Evolutionary conservation across 2,797 vertebrate species (phyloP).

Genomic region (Kryptopterus vitreolus): DNA sequence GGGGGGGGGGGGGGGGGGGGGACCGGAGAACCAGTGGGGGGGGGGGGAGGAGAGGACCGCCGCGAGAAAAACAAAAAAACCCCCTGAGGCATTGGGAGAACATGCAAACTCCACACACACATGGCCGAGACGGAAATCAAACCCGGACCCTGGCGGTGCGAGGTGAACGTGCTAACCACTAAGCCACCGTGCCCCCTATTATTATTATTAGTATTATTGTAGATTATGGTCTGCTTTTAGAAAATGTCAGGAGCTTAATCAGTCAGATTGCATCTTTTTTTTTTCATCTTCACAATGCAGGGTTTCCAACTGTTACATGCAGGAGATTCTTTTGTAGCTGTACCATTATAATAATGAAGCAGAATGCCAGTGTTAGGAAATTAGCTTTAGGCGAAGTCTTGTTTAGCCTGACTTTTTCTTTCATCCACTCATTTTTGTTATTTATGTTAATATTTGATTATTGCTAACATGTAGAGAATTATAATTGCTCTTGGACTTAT

Average conservation of each 20-base stretch:
- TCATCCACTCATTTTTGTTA: not conserved
- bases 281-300: not conserved
- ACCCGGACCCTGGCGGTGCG: too few relatives aligned
- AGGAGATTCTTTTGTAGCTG: not conserved
- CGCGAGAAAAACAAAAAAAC: too few relatives aligned
- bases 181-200: too few relatives aligned
- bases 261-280: not conserved
- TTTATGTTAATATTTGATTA: not conserved
- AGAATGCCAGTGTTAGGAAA: not conserved
- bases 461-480: not conserved
- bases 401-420: not conserved
- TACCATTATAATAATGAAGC: not conserved
- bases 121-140: too few relatives aligned
- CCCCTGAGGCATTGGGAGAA: too few relatives aligned
- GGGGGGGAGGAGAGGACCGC: too few relatives aligned
- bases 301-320: not conserved
- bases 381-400: not conserved
- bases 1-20: too few relatives aligned
- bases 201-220: too few relatives aligned
- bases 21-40: too few relatives aligned
- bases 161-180: too few relatives aligned
- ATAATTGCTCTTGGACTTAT: not conserved
- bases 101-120: too few relatives aligned
- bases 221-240: not conserved
- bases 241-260: not conserved